phyloP scores from a whole-genome alignment of 2,797 vertebrate genomes.

The Alosa sapidissima region DNA sequence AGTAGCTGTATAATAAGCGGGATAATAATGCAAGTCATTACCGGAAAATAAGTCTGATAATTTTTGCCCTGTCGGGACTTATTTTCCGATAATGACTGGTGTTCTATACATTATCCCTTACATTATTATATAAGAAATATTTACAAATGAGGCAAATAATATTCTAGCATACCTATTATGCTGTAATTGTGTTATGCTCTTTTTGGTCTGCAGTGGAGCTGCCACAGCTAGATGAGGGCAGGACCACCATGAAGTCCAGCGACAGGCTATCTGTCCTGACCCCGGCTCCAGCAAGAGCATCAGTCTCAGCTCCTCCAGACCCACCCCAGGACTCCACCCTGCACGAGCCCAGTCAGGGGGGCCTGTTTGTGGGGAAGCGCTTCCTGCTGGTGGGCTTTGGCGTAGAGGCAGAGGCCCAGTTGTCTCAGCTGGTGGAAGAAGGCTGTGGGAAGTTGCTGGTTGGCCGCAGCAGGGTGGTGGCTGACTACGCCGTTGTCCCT shows the following conservation, averaged over 20 bases:
- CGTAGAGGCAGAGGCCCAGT: slow-evolving; percentile 78
- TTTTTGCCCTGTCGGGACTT: no score
- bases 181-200: not conserved
- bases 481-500: slow-evolving; percentile 92
- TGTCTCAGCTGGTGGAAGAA: slow-evolving; percentile 80
- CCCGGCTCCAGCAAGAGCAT: slow-evolving; percentile 54
- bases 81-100: no score
- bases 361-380: slow-evolving; percentile 80
- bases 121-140: no score
- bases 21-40: no score
- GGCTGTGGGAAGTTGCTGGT: slow-evolving; percentile 82
- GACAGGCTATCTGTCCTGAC: slow-evolving; percentile 50
- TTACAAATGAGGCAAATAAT: not conserved
- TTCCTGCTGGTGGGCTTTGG: slow-evolving; percentile 89
- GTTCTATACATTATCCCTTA: no score
- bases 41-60: no score
- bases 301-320: slow-evolving; percentile 56
- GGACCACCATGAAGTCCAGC: slow-evolving; percentile 27
- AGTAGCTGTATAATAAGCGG: no score
- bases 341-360: slow-evolving; percentile 72
- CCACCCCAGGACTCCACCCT: slow-evolving; percentile 63
- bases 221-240: slow-evolving; percentile 49
- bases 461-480: slow-evolving; percentile 76
- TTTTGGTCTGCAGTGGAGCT: slow-evolving; percentile 70
- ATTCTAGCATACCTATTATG: not conserved